Base-by-base conservation (phyloP, 2,888 invertebrate species). In the Amblyteles armatorius region DNA sequence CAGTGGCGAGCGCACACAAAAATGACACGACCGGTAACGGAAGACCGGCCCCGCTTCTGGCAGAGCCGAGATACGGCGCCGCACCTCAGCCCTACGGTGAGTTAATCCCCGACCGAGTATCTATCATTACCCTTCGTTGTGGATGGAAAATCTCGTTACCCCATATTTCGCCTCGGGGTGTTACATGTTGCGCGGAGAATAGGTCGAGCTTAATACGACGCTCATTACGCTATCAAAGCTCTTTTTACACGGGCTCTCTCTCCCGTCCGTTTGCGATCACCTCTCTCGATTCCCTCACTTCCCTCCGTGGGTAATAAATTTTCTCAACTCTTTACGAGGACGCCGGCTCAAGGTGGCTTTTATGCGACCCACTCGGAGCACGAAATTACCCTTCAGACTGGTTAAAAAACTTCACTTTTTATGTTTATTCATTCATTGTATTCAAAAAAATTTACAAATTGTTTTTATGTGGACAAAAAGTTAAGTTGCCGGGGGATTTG, bases 11-110 rank as follows among this genome's bases (percentile, higher is more conserved):
- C 87, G 91, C 92, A 81, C 94, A 94, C 89, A 93, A 94, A 91
- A 94, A 93, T 90, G 94, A 94, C 88, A 89, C 93, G 73, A 92
- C 93, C 87, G 93, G 93, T 88, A 94, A 93, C 87, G 93, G 93
- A 82, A 95, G 98, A 91, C 97, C 97, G 89, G 97, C 97, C 68
- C 98, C 98, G 76, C 95, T 98, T 88, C 95, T 98, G 81, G 98
- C 98, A 94, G 98, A 98, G 91, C 98, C 98, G 87, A 96, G 98
- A 94, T 98, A 97, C 94, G 98, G 98, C 88, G 97, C 97, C 86
- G 96, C 97, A 91, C 97, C 98, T 88, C 97, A 97, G 94, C 98
- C 97, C 87, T 98, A 97, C 95, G 97, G 98, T 98, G 95, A 97
- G 97, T 97, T 87, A 60, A 29, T 33, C 65, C 52, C 13, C 72